Conservation (phyloP, 2,797 vertebrate genomes). For the Xiphorhynchus erythropygius region DNA sequence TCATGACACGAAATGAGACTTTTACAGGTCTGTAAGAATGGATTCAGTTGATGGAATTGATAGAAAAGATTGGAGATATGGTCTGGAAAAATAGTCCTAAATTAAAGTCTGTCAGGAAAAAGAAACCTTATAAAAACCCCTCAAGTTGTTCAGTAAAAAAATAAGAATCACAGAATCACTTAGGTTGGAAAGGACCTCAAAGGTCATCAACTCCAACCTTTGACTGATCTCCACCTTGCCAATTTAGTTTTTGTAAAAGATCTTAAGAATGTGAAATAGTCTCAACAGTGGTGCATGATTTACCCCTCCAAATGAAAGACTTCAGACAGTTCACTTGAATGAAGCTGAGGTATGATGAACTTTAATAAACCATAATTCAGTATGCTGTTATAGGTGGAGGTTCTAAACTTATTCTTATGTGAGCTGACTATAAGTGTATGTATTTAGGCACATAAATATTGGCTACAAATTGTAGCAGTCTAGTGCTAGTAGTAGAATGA, state of each 20-base stretch:
- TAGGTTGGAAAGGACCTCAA: neutral
- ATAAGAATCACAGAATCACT: neutral
- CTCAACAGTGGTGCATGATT: neutral
- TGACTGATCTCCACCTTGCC: neutral
- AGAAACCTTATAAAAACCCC: rapidly evolving
- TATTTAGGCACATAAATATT: neutral
- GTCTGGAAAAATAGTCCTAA: rapidly evolving
- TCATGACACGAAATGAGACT: neutral
- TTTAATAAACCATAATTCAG: neutral
- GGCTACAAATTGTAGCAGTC: neutral
- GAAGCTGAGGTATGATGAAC: neutral
- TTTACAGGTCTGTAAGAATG: neutral
- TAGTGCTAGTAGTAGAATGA: neutral
- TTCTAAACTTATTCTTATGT: neutral
- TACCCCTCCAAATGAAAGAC: neutral
- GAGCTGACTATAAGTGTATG: neutral
- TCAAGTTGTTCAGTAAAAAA: neutral
- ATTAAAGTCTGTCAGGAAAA: neutral
- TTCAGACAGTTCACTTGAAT: neutral
- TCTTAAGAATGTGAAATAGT: neutral
- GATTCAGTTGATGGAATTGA: neutral
- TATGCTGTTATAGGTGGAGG: neutral
- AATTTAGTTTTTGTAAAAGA: neutral
- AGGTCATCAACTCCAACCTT: neutral
- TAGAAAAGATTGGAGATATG: neutral